phyloP scores from a whole-genome alignment of 1,140 invertebrate species.

The Hyles vespertilio region DNA sequence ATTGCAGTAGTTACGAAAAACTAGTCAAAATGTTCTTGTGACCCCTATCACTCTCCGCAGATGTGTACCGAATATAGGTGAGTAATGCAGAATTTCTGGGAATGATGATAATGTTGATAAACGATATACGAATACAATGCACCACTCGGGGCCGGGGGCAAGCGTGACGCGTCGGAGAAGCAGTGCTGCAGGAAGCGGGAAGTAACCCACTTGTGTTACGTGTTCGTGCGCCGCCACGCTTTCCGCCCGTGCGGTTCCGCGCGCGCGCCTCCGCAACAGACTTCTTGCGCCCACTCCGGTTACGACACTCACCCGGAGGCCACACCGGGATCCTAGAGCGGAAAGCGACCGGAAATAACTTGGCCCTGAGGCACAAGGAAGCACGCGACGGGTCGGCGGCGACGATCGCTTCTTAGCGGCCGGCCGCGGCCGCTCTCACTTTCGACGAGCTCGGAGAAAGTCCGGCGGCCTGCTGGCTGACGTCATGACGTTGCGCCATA shows the following conservation, averaged over 20 bases:
- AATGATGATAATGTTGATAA: too few species aligned
- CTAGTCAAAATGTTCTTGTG: too few species aligned
- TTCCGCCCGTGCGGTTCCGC: background rate
- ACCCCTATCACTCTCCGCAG: too few species aligned
- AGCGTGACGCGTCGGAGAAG: background rate
- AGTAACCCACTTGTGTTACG: slow-evolving; percentile 43
- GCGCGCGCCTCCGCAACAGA: background rate
- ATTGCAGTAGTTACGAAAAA: too few species aligned
- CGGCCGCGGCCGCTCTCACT: slow-evolving; percentile 10
- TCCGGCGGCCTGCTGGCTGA: background rate
- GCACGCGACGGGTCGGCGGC: background rate
- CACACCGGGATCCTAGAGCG: background rate
- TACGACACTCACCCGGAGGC: background rate
- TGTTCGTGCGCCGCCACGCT: slow-evolving; percentile 33
- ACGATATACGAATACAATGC: too few species aligned
- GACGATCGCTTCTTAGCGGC: background rate
- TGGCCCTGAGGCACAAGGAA: too few species aligned
- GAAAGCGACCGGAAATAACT: background rate
- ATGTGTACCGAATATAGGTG: too few species aligned
- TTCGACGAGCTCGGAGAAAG: slow-evolving; percentile 19
- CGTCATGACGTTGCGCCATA: background rate
- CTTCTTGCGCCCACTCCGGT: too few species aligned
- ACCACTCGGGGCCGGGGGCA: too few species aligned
- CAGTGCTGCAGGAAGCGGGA: slow-evolving; percentile 42
- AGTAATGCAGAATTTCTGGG: too few species aligned